phyloP scores from a whole-genome alignment of 2,113 vertebrate genomes.

The Ariopsis seemanni region DNA sequence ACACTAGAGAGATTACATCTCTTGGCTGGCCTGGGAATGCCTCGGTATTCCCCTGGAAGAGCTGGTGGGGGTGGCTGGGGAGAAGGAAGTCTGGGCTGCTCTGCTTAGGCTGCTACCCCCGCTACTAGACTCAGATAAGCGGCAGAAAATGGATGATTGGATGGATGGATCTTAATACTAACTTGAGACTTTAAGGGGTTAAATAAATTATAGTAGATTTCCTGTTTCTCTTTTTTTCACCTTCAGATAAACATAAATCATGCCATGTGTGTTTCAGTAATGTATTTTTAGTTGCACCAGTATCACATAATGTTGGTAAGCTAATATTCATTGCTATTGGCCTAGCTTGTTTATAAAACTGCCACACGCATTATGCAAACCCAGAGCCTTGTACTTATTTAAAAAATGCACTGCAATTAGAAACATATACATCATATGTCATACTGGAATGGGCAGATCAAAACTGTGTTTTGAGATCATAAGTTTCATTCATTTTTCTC shows the following conservation, averaged over 20 bases:
- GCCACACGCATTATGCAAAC: constrained; percentile 21
- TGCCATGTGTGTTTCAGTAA: neutral
- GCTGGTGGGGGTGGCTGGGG: no score
- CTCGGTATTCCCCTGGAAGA: no score
- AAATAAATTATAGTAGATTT: neutral
- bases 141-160: no score
- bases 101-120: no score
- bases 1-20: no score
- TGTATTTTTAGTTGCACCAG: neutral
- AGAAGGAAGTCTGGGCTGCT: no score
- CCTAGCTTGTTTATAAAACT: constrained; percentile 1
- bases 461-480: constrained; percentile 40
- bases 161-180: neutral
- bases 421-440: neutral
- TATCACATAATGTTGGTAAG: neutral
- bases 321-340: neutral
- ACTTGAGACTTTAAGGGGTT: neutral
- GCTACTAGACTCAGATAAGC: no score
- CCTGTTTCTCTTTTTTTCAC: neutral
- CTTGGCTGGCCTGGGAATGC: no score
- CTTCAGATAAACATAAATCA: neutral
- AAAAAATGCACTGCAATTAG: neutral
- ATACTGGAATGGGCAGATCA: constrained; percentile 14
- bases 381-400: neutral
- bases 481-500: constrained; percentile 62